Conservation (phyloP, 2,797 vertebrate genomes). For the Benthosema pterotum region DNA sequence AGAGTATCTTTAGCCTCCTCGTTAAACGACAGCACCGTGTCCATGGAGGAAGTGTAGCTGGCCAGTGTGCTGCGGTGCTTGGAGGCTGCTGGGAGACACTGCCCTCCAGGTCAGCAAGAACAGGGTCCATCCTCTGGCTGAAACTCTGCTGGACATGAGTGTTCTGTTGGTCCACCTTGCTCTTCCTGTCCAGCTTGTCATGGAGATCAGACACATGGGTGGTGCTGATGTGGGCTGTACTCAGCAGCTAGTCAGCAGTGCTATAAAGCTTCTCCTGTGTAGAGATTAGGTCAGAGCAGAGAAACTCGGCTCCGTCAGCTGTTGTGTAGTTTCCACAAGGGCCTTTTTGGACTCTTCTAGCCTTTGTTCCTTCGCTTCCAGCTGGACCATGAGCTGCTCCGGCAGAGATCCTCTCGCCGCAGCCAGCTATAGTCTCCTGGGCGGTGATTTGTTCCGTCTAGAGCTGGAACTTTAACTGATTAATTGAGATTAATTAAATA, state of each 20-base stretch:
- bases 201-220: conserved; percentile 88
- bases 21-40: conserved; percentile 76
- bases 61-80: conserved; percentile 83
- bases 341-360: conserved; percentile 84
- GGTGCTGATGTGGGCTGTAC: conserved; percentile 85
- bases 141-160: conserved; percentile 81
- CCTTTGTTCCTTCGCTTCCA: too few relatives aligned
- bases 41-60: conserved; percentile 77
- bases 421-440: too few relatives aligned
- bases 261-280: conserved; percentile 84
- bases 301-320: conserved; percentile 86
- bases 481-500: too few relatives aligned
- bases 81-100: conserved; percentile 78
- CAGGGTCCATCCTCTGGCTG: conserved; percentile 77
- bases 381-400: too few relatives aligned
- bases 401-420: too few relatives aligned
- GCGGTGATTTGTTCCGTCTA: too few relatives aligned
- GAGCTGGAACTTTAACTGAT: too few relatives aligned
- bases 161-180: conserved; percentile 90
- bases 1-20: too few relatives aligned
- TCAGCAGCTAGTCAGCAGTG: conserved; percentile 87
- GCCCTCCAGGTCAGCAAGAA: conserved; percentile 83
- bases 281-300: conserved; percentile 78
- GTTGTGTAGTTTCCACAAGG: conserved; percentile 84
- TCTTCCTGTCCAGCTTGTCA: conserved; percentile 91